Percentiles rank a stretch among this genome's conserved stretches.
phyloP scores from a whole-genome alignment of 2,113 vertebrate genomes.

The Irena cyanogastra region DNA sequence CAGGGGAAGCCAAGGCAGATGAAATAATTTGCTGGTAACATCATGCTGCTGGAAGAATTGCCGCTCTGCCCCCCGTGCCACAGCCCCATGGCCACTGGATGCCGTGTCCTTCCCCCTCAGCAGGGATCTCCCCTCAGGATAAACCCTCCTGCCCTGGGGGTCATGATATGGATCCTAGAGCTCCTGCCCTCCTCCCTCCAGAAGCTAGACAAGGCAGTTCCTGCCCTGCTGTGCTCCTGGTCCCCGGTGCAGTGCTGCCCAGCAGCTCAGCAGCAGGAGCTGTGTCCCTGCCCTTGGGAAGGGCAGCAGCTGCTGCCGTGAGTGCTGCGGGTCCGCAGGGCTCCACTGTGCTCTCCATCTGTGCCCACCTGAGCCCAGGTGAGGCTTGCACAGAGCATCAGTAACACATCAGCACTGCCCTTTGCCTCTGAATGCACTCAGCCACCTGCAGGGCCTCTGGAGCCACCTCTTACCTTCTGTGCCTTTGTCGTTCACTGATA shows the following conservation, averaged over 20 bases:
- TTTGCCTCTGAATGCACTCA: not conserved
- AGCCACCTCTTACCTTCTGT: not conserved
- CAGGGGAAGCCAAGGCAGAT: not conserved
- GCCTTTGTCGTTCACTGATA: not conserved
- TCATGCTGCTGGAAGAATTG: not conserved
- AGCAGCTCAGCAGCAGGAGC: not conserved
- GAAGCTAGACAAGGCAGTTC: not conserved
- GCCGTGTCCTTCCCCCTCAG: not conserved
- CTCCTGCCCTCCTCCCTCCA: not conserved
- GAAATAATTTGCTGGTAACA: not conserved
- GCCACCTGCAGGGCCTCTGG: not conserved
- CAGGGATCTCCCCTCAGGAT: not conserved
- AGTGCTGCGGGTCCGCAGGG: not conserved
- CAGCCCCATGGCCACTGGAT: not conserved
- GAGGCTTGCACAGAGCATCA: not conserved
- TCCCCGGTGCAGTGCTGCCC: not conserved
- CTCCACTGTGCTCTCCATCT: not conserved
- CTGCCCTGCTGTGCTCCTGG: not conserved
- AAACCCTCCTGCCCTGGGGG: not conserved
- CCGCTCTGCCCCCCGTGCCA: not conserved
- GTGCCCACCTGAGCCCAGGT: not conserved
- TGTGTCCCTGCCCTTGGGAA: not conserved
- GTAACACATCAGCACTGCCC: not conserved
- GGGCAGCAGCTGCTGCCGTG: not conserved
- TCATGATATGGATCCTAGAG: fast-evolving